Conservation (phyloP, 2,888 invertebrate genomes). For the Apoda limacodes region DNA sequence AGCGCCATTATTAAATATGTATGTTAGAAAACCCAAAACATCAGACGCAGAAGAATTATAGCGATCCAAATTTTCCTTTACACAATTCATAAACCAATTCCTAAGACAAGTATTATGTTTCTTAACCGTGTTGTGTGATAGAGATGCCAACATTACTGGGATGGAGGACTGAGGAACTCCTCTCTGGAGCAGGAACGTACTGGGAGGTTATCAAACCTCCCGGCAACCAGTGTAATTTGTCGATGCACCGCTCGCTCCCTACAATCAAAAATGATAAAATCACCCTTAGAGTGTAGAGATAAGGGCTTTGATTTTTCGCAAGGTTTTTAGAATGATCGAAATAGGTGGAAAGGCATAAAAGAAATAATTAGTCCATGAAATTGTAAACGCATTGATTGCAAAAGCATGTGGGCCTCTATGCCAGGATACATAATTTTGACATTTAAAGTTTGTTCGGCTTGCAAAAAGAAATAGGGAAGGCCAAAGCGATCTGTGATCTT, state of each 20-base stretch:
- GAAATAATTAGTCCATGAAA: slow-evolving; percentile 9
- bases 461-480: slow-evolving; percentile 16
- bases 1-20: too few species aligned
- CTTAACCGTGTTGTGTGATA: slow-evolving; percentile 9
- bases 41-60: neutral
- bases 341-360: slow-evolving; percentile 19
- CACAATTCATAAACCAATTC: too few species aligned
- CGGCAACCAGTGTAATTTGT: too few species aligned
- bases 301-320: slow-evolving; percentile 12
- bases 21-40: too few species aligned
- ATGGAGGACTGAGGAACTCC: slow-evolving; percentile 1
- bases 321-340: slow-evolving; percentile 12
- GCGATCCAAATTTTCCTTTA: too few species aligned
- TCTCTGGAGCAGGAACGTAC: slow-evolving; percentile 4
- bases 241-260: slow-evolving; percentile 4
- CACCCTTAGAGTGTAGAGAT: slow-evolving; percentile 5
- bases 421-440: slow-evolving; percentile 13
- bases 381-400: slow-evolving; percentile 14
- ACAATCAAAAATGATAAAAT: slow-evolving; percentile 8
- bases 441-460: slow-evolving; percentile 16
- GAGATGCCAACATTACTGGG: slow-evolving; percentile 10
- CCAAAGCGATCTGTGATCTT: too few species aligned
- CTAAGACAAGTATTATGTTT: slow-evolving; percentile 9
- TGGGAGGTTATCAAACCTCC: slow-evolving; percentile 11
- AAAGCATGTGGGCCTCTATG: slow-evolving; percentile 14